Conservation (phyloP, 2,888 invertebrate species). For the Mellilla xanthometata region DNA sequence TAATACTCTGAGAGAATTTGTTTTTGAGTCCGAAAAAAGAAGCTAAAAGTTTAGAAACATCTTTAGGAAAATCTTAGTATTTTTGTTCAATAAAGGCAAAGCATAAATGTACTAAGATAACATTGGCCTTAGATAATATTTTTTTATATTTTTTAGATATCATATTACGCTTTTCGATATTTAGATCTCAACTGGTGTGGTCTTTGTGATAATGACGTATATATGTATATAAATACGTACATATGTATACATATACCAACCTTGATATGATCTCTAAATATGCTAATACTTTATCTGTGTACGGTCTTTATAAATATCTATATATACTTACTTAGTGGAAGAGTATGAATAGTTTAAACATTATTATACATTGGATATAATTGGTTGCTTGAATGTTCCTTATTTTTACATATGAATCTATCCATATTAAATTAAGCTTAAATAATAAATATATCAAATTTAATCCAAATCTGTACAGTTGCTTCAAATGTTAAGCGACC, state of each 20-base stretch:
- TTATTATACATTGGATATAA: no score
- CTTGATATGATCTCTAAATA: conserved; percentile 52
- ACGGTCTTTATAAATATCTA: no score
- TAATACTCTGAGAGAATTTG: background rate
- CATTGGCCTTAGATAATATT: background rate
- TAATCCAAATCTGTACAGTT: no score
- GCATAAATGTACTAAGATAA: no score
- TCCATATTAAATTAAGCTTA: no score
- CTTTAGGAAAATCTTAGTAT: background rate
- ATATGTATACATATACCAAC: conserved; percentile 30
- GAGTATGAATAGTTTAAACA: no score
- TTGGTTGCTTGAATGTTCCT: no score
- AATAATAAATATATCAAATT: no score
- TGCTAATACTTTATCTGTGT: conserved; percentile 35
- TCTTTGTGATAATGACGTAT: conserved; percentile 9
- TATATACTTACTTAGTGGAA: conserved; percentile 25
- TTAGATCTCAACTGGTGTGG: conserved; percentile 23
- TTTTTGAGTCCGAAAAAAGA: background rate
- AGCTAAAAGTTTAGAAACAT: background rate
- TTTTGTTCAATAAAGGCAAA: background rate
- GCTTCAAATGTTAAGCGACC: no score
- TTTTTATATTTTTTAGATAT: conserved; percentile 13
- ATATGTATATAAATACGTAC: conserved; percentile 12
- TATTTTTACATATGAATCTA: no score
- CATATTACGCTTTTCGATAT: conserved; percentile 18